phyloP scores from a whole-genome alignment of 1,140 invertebrate species.

The Panagrolaimus sp. region DNA sequence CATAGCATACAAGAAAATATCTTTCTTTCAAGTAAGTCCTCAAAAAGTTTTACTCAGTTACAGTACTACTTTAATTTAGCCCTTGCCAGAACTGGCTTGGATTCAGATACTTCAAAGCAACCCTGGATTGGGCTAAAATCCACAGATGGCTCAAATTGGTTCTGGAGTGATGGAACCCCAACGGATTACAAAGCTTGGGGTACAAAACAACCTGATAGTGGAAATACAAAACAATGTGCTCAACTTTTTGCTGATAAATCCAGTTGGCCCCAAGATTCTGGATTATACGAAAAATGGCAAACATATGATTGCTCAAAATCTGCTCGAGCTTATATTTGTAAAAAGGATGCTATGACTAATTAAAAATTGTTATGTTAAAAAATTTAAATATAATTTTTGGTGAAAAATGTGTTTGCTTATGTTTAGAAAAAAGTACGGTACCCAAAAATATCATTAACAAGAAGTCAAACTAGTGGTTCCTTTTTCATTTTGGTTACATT shows the following conservation, averaged over 20 bases:
- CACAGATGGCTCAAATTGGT: not conserved
- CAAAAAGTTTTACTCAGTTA: not conserved
- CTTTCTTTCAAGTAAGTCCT: slow-evolving; percentile 11
- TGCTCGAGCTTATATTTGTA: slow-evolving; percentile 5
- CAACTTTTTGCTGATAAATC: slow-evolving; percentile 1
- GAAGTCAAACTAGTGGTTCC: too few species aligned
- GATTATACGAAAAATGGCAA: too few species aligned
- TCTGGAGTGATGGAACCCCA: slow-evolving; percentile 12
- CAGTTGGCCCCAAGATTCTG: not conserved
- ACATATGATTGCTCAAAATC: not conserved
- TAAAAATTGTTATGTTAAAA: too few species aligned
- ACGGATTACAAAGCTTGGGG: slow-evolving; percentile 4
- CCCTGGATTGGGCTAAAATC: slow-evolving; percentile 14
- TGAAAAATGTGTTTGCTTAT: too few species aligned
- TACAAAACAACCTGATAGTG: not conserved
- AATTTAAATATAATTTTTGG: too few species aligned
- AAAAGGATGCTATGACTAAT: not conserved
- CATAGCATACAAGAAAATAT: not conserved
- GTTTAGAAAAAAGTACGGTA: too few species aligned
- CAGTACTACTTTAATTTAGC: not conserved
- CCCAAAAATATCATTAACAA: too few species aligned
- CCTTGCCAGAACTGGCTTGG: not conserved
- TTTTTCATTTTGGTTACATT: too few species aligned
- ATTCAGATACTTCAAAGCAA: not conserved
- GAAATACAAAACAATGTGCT: not conserved